phyloP scores from a whole-genome alignment of 2,888 invertebrate species.

The Mechanitis mazaeus region DNA sequence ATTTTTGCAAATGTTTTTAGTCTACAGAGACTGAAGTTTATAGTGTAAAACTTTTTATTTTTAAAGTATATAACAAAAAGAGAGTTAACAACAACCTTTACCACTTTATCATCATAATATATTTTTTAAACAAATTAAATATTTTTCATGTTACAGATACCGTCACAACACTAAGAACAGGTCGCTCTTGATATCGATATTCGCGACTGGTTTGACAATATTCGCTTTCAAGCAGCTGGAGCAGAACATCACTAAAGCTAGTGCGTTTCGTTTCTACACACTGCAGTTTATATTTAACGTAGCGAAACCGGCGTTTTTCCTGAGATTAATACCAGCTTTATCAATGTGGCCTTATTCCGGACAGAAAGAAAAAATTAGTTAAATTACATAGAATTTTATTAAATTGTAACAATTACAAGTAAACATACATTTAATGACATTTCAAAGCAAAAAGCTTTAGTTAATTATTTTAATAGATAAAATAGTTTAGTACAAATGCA shows the following conservation, averaged over 20 bases:
- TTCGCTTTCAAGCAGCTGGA: conserved; percentile 35
- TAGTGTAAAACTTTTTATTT: too few relatives aligned
- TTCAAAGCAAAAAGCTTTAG: not conserved
- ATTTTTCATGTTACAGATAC: conserved; percentile 48
- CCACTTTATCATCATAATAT: not conserved
- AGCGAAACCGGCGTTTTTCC: conserved; percentile 42
- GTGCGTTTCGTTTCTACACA: conserved; percentile 37
- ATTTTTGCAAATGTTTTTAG: too few relatives aligned
- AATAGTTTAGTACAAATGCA: too few relatives aligned
- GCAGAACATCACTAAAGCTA: conserved; percentile 37
- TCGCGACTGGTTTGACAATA: conserved; percentile 34
- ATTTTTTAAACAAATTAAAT: not conserved
- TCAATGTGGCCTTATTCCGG: conserved; percentile 49
- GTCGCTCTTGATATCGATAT: conserved; percentile 45
- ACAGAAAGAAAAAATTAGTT: conserved; percentile 13
- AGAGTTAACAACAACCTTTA: conserved; percentile 1
- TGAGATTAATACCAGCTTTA: conserved; percentile 42
- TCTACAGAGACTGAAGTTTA: too few relatives aligned
- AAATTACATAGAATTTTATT: not conserved
- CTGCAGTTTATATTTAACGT: conserved; percentile 40
- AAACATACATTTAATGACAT: too few relatives aligned
- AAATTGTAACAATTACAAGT: not conserved
- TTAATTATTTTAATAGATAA: too few relatives aligned
- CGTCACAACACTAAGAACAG: conserved; percentile 57
- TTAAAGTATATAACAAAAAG: too few relatives aligned